phyloP scores from a whole-genome alignment of 1,140 invertebrate species.

The Pachypsylla venusta region DNA sequence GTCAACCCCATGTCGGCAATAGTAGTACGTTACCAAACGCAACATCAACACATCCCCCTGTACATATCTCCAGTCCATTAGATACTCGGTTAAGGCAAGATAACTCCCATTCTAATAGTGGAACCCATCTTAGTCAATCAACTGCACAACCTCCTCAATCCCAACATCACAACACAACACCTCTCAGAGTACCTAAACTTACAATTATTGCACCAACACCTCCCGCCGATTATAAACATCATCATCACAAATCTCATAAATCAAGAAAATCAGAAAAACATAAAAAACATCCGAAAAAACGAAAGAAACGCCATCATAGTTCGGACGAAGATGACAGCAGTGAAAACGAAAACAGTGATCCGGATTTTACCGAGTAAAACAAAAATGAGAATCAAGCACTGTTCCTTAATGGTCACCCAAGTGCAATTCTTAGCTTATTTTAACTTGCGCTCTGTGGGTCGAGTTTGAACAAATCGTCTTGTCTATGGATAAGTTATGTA shows the following conservation, averaged over 20 bases:
- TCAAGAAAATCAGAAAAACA: conserved; percentile 37
- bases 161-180: conserved; percentile 18
- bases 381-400: too few species aligned
- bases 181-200: conserved; percentile 37
- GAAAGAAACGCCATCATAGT: conserved; percentile 43
- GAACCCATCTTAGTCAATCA: background rate
- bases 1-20: background rate
- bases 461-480: too few species aligned
- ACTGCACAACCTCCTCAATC: background rate
- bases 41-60: conserved; percentile 8
- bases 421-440: background rate
- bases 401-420: background rate
- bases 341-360: conserved; percentile 51
- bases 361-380: conserved; percentile 42
- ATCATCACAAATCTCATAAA: conserved; percentile 38
- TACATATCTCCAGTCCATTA: background rate
- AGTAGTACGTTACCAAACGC: background rate
- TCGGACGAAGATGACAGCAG: conserved; percentile 44
- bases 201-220: conserved; percentile 36
- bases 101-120: background rate
- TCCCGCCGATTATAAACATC: conserved; percentile 35
- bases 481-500: too few species aligned
- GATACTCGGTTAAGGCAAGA: background rate
- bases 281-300: conserved; percentile 51
- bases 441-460: too few species aligned